Base-by-base conservation (phyloP, 1,140 invertebrate genomes). In the Pomacea maculata region DNA sequence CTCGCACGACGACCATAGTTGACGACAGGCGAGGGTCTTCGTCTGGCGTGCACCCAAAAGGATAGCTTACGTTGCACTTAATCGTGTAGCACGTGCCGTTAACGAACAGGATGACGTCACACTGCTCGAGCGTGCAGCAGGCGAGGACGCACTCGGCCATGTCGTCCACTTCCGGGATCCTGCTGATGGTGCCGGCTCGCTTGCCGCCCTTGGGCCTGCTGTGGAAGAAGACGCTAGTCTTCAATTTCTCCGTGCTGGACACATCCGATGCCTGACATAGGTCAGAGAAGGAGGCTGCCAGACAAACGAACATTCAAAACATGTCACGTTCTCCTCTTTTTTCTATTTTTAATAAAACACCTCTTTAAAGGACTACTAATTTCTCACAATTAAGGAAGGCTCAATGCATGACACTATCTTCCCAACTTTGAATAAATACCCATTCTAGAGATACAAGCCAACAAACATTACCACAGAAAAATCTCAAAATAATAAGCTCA, bases 51-150 rank as follows among this genome's bases (percentile, higher is more conserved):
- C 95, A 96, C 68, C 82, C 82, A 14, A 80, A 64, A 45, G 71
- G 94, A 88, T 86, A 95, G 93, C 89, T 95, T 94, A 87, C 91
- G 52, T 91, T 91, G 91, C 95, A 96, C 79, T 94, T 92, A 17
- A 92, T 87, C 76, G 88, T 78, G 71, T 84, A 97, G 89, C 96
- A 97, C 75, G 94, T 94, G 29, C 91, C 90, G 84, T 96, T 94
- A 80, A 94, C 94, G 88, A 95, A 94, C 86, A 97, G 94, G 9
- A 95, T 95, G 82, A 96, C 94, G 90, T 97, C 95, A 88, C 96
- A 97, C 4, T 89, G 85, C 1, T 92, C 89, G 65, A 93, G 92
- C 1, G 90, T 89, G 88, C 96, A 97, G 87, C 96, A 97, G 63
- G 93, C 92, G 83, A 93, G 91, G 8, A 96, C 93, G 90, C 96